Evolutionary conservation across 2,888 invertebrate species (phyloP), one percentile per base, ranked within the genome.

Genomic region (Griposia aprilina): DNA sequence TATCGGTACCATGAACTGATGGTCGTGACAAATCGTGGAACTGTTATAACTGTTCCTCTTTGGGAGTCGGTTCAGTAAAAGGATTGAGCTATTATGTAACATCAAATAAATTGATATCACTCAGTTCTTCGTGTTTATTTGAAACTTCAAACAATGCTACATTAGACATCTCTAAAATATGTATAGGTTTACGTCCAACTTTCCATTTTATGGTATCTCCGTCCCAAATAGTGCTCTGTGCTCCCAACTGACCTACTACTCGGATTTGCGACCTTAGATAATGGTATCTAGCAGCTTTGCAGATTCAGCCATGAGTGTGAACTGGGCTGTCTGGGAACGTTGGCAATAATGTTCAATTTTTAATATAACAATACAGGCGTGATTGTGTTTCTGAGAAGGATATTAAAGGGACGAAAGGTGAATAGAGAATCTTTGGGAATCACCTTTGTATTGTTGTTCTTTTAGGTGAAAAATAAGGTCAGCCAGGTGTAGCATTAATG

Each of bases 21-120:
- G 73, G 48, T 89, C 88, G 88, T 89, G 89, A 88, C 87, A 87
- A 89, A 89, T 89, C 82, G 84, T 79, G 81, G 65, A 74, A 83
- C 86, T 69, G 77, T 80, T 85, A 55, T 76, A 84, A 69, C 82
- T 75, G 85, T 85, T 48, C 55, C 63, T 74, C 80, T 65, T 85
- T 74, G n/a, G 55, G 36, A 57, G 4, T 57, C 57, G 17, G 26
- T 74, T 76, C 20, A 67, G 59, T 65, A 65, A 13, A 57, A 67
- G n/a, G 55, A 82, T 76, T 82, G 59, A 70, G 45, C 63, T 67
- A 76, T 82, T 67, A 84, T 8, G 11, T 13, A 52, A 66, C 45
- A 52, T 62, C 11, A 41, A 17, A 30, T 23, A 30, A 41, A 69
- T 76, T 57, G 23, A 26, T 50, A 52, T 23, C 36, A 67, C 7